Base-by-base conservation (phyloP, 2,888 invertebrate genomes). In the Drosophila gaucha region DNA sequence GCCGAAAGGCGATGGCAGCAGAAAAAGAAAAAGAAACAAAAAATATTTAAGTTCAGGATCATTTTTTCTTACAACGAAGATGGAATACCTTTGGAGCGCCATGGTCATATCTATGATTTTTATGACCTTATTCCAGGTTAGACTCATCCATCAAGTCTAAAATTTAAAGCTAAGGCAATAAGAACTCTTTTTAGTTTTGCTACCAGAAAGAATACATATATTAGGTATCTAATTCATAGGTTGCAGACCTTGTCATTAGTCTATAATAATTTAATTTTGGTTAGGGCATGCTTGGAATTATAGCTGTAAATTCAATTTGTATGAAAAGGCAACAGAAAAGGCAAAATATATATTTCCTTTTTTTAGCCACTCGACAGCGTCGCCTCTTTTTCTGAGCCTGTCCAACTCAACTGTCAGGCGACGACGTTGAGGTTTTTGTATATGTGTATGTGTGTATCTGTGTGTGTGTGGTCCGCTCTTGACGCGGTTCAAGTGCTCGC, bases 381-480 rank as follows among this genome's bases (percentile, higher is more conserved):
- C 20, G 58, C 66, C 67, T 52, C 69, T 68, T n/a, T n/a, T n/a
- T 78, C 52, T 35, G 62, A 56, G 67, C 57, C 67, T 43, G 70
- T 63, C 54, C 69, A 52, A 60, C 46, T 70, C 67, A 80, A 58
- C 86, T 77, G 74, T 60, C 80, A 74, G 64, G 54, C 79, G 60
- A 43, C 50, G 55, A 39, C 58, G 60, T 57, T 67, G 57, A 60
- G 49, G 49, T 54, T 52, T 69, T 50, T 49, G 6, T 52, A 1
- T 43, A 24, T 47, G 20, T 9, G 12, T 50, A 24, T 38, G 50
- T 54, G 8, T 67, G 35, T 47, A 20, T 47, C 20, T 60, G 35
- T 68, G 41, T 72, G 51, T 80, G 84, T 84, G 78, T 78, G 78
- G 85, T 82, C 87, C 82, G 50, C 57, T 78, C 74, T 78, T 60